Base-by-base conservation (phyloP, 2,888 invertebrate genomes). In the Lasioglossum marginatum region DNA sequence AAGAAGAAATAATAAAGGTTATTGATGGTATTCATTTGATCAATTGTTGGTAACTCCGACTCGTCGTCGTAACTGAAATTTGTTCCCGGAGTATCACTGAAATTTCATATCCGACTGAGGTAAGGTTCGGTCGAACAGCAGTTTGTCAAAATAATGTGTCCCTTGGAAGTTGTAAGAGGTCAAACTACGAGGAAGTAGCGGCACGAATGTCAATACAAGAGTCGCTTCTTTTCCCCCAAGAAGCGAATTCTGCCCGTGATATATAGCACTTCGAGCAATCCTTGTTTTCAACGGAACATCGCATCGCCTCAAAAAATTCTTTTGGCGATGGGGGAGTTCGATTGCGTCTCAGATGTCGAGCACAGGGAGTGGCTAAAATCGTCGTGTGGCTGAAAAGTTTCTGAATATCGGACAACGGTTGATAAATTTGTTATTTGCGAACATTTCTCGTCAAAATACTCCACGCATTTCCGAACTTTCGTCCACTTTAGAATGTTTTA, bases 201-300 rank as follows among this genome's bases (percentile, higher is more conserved):
- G 40, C 70, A n/a, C 70, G 70, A 71, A 43, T 71, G 70, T 71
- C 70, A 43, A 71, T 71, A 71, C 70, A 71, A 68, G 68, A 68
- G 68, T 68, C 43, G 43, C 70, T 71, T 71, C 70, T 40, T 43
- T 71, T 71, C 27, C n/a, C 70, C 70, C 23, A 43, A 40, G 68
- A 68, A 40, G 68, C 37, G 37, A 68, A 68, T 37, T 68, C 68
- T 23, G 34, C 23, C 68, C 37, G 68, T 68, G 68, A 68, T 68
- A 34, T 68, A 68, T 68, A 37, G 68, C 37, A 68, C 68, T 68
- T 68, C 4, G 68, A 68, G 68, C 23, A 37, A 68, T 68, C 37
- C 68, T 40, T 68, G 68, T 68, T 68, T 68, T 37, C 68, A 37
- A 68, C 68, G 68, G 37, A 68, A n/a, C 68, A n/a, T 68, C 34